These are phyloP conservation scores for Gymnobelideus leadbeateri DNA, from an alignment of 2,113 vertebrate genomes.

Conservation along the genomic window DNA sequence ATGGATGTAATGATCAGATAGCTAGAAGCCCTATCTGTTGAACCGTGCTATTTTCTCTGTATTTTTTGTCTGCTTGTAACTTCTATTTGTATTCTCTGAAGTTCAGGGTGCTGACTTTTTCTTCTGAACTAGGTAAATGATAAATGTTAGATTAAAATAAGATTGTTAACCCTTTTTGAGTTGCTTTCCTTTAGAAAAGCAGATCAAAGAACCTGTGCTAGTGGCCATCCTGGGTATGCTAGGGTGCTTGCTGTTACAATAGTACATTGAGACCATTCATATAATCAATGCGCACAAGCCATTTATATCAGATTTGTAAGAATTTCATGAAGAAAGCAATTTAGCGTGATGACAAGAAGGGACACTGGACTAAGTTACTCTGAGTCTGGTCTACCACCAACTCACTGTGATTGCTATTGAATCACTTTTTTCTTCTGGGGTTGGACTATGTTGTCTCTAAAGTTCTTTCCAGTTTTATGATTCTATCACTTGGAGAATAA, in stretches of 20 bases:
- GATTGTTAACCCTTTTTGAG: too few relatives aligned
- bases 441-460: background rate
- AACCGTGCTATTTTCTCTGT: too few relatives aligned
- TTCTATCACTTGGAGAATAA: background rate
- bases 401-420: background rate
- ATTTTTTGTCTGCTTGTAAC: too few relatives aligned
- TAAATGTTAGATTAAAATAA: too few relatives aligned
- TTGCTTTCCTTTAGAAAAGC: too few relatives aligned
- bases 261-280: background rate
- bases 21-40: too few relatives aligned
- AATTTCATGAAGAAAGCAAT: conserved; percentile 48
- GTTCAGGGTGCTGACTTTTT: too few relatives aligned
- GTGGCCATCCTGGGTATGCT: background rate
- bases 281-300: background rate
- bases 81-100: too few relatives aligned
- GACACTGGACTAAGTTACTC: conserved; percentile 20
- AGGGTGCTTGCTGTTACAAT: background rate
- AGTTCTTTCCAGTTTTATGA: background rate
- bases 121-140: too few relatives aligned
- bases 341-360: background rate
- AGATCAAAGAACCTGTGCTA: too few relatives aligned
- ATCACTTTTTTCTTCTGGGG: background rate
- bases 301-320: conserved; percentile 54
- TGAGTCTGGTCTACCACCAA: background rate
- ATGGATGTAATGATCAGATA: too few relatives aligned